Percentiles rank a stretch among this genome's conserved stretches.
Conservation (phyloP, 2,113 vertebrate genomes). For the Acrocephalus kingi region DNA sequence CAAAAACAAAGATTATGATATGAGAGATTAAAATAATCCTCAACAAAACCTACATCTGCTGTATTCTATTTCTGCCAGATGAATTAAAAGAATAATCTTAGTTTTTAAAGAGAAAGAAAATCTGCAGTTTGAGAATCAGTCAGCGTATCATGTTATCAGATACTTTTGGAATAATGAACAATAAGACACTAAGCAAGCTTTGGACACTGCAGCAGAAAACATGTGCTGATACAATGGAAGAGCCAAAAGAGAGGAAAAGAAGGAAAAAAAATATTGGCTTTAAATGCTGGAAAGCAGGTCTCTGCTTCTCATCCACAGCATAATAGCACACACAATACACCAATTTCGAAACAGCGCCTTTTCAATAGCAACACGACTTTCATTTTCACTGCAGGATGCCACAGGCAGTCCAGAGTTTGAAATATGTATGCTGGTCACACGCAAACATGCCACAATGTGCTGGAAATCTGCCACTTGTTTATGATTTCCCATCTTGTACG, state of each 20-base stretch:
- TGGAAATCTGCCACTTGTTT: conserved; percentile 57
- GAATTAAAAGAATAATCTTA: conserved; percentile 25
- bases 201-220: conserved; percentile 33
- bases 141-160: neutral
- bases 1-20: conserved; percentile 31
- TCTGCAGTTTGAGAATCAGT: conserved; percentile 32
- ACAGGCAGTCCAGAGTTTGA: conserved; percentile 47
- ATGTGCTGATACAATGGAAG: neutral
- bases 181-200: conserved; percentile 18
- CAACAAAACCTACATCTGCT: conserved; percentile 40
- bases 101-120: conserved; percentile 18
- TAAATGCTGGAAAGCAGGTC: conserved; percentile 46
- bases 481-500: neutral
- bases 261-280: neutral
- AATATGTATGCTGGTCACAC: conserved; percentile 71
- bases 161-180: conserved; percentile 22
- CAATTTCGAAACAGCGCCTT: conserved; percentile 31
- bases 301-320: conserved; percentile 19
- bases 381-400: conserved; percentile 66
- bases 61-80: conserved; percentile 44
- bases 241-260: neutral
- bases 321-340: conserved; percentile 22
- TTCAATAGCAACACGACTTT: conserved; percentile 64
- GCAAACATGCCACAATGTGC: conserved; percentile 56
- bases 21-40: conserved; percentile 7